phyloP scores from a whole-genome alignment of 2,888 invertebrate species.

The Barypeithes pellucidus region DNA sequence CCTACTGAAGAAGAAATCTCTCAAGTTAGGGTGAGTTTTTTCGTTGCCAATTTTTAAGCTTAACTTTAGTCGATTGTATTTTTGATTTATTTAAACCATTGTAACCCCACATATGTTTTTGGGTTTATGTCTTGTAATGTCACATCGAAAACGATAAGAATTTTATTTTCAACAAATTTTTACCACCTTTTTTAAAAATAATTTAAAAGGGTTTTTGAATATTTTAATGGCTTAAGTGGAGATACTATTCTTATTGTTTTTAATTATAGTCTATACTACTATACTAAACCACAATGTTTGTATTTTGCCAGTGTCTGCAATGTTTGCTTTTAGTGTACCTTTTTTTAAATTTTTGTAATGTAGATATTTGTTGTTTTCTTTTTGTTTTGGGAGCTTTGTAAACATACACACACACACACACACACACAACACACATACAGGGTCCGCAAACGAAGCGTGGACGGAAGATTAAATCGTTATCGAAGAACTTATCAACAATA shows the following conservation, averaged over 20 bases:
- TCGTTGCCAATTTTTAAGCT: not conserved
- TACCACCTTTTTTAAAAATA: not conserved
- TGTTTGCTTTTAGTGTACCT: conserved; percentile 5
- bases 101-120: conserved; percentile 19
- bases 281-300: conserved; percentile 15
- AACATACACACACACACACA: not conserved
- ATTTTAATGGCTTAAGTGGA: not conserved
- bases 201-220: not conserved
- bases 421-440: not conserved
- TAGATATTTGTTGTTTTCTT: not conserved
- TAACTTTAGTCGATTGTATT: not conserved
- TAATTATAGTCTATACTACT: not conserved
- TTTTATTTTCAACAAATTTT: not conserved
- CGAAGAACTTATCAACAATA: too few relatives aligned
- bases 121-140: conserved; percentile 20
- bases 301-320: conserved; percentile 22
- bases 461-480: too few relatives aligned
- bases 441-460: too few relatives aligned
- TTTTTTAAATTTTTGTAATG: conserved; percentile 14
- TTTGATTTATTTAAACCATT: not conserved
- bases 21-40: conserved; percentile 61
- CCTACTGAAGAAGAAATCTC: conserved; percentile 59
- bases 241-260: conserved; percentile 7
- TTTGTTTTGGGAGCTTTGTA: conserved; percentile 22
- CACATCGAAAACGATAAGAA: conserved; percentile 6